Evolutionary conservation across 2,888 invertebrate species (phyloP).

Genomic region (Parnassius smintheus): DNA sequence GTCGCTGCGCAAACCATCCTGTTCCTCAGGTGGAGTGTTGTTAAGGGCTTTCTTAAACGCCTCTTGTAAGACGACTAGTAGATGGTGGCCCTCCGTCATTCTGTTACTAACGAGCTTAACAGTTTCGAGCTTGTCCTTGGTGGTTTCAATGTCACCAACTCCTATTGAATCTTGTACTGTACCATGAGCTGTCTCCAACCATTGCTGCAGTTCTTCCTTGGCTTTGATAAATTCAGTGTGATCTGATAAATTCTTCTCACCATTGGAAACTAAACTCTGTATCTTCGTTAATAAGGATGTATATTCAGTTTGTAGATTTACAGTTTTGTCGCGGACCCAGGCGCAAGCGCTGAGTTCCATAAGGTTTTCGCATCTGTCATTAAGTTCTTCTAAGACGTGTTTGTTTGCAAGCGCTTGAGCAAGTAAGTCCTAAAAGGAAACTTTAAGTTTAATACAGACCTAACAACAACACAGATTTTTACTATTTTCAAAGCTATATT

Average conservation of each 20-base stretch:
- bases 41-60: slow-evolving; percentile 92
- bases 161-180: slow-evolving; percentile 91
- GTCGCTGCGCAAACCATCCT: slow-evolving; percentile 87
- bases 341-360: slow-evolving; percentile 93
- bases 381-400: slow-evolving; percentile 89
- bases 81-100: slow-evolving; percentile 91
- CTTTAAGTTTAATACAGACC: background rate
- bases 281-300: slow-evolving; percentile 88
- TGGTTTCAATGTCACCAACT: slow-evolving; percentile 88
- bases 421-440: slow-evolving; percentile 79
- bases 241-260: slow-evolving; percentile 94
- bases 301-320: slow-evolving; percentile 90
- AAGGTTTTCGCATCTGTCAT: slow-evolving; percentile 92
- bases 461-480: too few species aligned
- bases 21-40: slow-evolving; percentile 89
- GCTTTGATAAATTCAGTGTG: slow-evolving; percentile 95
- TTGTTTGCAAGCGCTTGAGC: slow-evolving; percentile 89
- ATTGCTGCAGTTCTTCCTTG: slow-evolving; percentile 90
- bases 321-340: slow-evolving; percentile 92
- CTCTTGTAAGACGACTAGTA: slow-evolving; percentile 90
- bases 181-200: slow-evolving; percentile 91
- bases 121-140: slow-evolving; percentile 90
- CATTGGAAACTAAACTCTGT: slow-evolving; percentile 90
- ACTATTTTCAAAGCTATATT: too few species aligned
- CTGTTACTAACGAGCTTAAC: slow-evolving; percentile 87